Percentiles rank a stretch among this genome's conserved stretches.
Conservation (phyloP, 30 jellyfish, hydroid and myxozoan species). For the Nemopilema nomurai region DNA sequence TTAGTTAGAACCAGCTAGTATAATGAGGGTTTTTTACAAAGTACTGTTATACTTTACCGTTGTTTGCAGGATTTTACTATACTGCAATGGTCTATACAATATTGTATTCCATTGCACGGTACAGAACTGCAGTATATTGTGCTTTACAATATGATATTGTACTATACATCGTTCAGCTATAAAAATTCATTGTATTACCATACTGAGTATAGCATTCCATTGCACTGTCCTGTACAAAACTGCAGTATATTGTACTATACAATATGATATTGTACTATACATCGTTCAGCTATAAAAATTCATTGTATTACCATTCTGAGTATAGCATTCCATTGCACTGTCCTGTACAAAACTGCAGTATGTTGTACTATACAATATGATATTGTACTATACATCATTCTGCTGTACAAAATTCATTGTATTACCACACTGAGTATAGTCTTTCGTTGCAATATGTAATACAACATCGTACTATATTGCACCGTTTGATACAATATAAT, state of each 20-base stretch:
- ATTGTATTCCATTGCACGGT: constrained; percentile 26
- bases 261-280: too few relatives aligned
- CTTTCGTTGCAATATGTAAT: constrained; percentile 26
- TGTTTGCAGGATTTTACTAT: too few relatives aligned
- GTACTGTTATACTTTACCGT: too few relatives aligned
- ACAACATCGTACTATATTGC: not conserved
- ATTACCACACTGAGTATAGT: not conserved
- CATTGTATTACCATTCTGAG: constrained; percentile 13
- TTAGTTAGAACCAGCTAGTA: too few relatives aligned
- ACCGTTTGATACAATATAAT: too few relatives aligned
- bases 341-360: constrained; percentile 4
- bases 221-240: constrained; percentile 23
- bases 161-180: too few relatives aligned
- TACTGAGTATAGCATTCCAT: constrained; percentile 16
- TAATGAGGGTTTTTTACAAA: too few relatives aligned
- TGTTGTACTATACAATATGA: too few relatives aligned
- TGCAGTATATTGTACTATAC: not conserved
- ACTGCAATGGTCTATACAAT: not conserved
- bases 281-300: too few relatives aligned
- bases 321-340: constrained; percentile 32
- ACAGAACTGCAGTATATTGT: constrained; percentile 6
- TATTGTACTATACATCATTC: too few relatives aligned
- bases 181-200: constrained; percentile 21
- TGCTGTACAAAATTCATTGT: too few relatives aligned
- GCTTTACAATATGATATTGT: too few relatives aligned